Evolutionary conservation across 2,113 vertebrate genomes (phyloP).

Genomic region (Platichthys flesus): DNA sequence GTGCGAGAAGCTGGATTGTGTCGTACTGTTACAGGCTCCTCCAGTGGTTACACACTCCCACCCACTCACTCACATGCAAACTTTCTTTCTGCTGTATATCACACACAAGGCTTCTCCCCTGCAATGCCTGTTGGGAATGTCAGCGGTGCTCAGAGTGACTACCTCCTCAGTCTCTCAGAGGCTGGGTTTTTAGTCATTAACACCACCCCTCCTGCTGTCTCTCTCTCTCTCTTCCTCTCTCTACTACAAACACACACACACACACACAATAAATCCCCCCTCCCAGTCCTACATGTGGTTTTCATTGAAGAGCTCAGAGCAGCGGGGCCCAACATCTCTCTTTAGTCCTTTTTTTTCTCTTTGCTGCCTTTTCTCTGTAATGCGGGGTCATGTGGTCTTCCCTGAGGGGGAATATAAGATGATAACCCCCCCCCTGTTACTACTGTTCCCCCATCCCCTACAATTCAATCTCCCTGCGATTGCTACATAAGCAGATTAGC

Average conservation of each 20-base stretch:
- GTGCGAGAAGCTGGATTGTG: conserved; percentile 15
- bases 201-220: conserved; percentile 31
- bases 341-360: conserved; percentile 21
- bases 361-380: conserved; percentile 44
- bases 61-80: conserved; percentile 10
- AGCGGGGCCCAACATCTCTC: conserved; percentile 64
- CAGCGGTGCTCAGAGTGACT: conserved; percentile 69
- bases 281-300: conserved; percentile 82
- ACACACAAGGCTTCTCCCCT: conserved; percentile 65
- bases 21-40: conserved; percentile 11
- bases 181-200: conserved; percentile 68
- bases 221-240: conserved; percentile 20
- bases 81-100: conserved; percentile 3
- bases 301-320: conserved; percentile 80
- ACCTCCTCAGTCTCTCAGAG: conserved; percentile 62
- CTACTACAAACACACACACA: background rate
- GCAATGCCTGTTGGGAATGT: conserved; percentile 82
- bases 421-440: conserved; percentile 49
- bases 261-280: conserved; percentile 22
- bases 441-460: conserved; percentile 21
- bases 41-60: conserved; percentile 3
- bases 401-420: conserved; percentile 72
- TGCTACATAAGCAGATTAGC: conserved; percentile 15
- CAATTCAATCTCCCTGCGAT: conserved; percentile 18
- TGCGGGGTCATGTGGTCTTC: conserved; percentile 75